Evolutionary conservation across 2,113 vertebrate genomes (phyloP), one percentile per base, ranked within the genome.

Genomic region (Ctenomys sociabilis): DNA sequence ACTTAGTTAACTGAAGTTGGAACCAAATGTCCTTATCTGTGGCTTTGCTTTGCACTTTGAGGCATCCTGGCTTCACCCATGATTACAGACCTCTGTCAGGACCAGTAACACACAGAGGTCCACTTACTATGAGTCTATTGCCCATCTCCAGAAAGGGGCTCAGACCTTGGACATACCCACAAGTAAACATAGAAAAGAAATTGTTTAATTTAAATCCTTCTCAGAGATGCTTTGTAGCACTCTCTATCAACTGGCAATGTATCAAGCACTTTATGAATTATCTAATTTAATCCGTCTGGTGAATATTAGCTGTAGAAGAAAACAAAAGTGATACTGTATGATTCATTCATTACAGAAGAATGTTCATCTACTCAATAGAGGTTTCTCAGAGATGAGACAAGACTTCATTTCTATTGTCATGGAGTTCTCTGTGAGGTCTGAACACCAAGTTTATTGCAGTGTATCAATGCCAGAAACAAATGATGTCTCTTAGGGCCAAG

Each of bases 271-370:
- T 96, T 92, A 87, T 45, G 88, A 24, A 70, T 54, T 88, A 93
- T 66, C 9, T 78, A 96, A 88, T 85, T 94, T 92, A 96, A 95
- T 93, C 49, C 35, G 94, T 28, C 59, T 35, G 40, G 32, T 96
- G 87, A 95, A 95, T 96, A 43, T 88, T 66, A 93, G 81, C 68
- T 90, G 40, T 78, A 30, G 59, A 86, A 11, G n/a, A 95, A 88
- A 96, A 35, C 52, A 11, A 22, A 70, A 26, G 26, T 5, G 32
- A 85, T 92, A 87, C 30, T 84, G 13, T 70, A 57, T 92, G 70
- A 54, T 22, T 95, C 85, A 86, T 24, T 95, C 77, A 89, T 26
- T 92, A 59, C 40, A 70, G 24, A 4, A 92, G n/a, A 94, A 90
- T 52, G 14, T 16, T 81, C n/a, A 85, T 88, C 32, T 91, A 73